Evolutionary conservation across 1,140 invertebrate species (phyloP).

Genomic region (Pissodes strobi): DNA sequence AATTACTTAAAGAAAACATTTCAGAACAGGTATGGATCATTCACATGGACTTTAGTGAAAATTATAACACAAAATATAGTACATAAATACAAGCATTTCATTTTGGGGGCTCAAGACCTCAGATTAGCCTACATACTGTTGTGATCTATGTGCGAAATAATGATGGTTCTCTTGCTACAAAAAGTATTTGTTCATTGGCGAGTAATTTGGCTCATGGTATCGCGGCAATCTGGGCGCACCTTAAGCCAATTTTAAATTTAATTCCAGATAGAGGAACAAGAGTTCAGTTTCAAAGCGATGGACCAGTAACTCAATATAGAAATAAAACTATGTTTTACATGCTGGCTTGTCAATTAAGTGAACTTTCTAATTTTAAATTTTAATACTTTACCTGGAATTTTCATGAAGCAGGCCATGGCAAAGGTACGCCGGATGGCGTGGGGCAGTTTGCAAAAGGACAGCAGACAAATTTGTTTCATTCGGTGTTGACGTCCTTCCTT

Average conservation of each 20-base stretch:
- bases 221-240: not conserved
- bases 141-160: not conserved
- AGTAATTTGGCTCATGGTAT: too few relatives aligned
- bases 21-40: not conserved
- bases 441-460: slow-evolving; percentile 48
- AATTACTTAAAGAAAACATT: not conserved
- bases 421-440: slow-evolving; percentile 56
- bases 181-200: too few relatives aligned
- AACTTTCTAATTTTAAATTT: not conserved
- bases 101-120: not conserved
- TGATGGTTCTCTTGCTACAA: not conserved
- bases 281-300: not conserved
- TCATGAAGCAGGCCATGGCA: slow-evolving; percentile 57
- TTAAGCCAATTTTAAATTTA: not conserved
- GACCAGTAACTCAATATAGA: too few relatives aligned
- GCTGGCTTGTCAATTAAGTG: not conserved
- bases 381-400: slow-evolving; percentile 55
- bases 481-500: not conserved
- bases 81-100: not conserved
- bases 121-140: not conserved
- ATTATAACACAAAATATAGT: not conserved
- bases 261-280: not conserved
- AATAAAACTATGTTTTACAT: not conserved
- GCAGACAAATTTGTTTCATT: not conserved
- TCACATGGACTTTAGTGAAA: too few relatives aligned